Evolutionary conservation across 2,888 invertebrate genomes (phyloP), one percentile per base, ranked within the genome.

Genomic region (Marasmarcha lunaedactyla): DNA sequence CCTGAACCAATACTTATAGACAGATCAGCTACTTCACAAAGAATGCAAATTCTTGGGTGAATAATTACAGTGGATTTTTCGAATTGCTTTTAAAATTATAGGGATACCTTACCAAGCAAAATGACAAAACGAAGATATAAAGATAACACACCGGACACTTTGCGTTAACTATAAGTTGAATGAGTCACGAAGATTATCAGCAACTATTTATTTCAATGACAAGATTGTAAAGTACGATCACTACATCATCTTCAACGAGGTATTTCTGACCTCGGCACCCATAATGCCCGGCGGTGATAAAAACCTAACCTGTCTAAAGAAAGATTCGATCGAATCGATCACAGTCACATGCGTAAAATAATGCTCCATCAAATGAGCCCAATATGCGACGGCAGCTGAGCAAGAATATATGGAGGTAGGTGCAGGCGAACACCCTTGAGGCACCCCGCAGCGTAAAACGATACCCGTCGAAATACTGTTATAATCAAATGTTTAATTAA

Each of bases 331-430:
- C 69, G 57, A 71, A 81, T 81, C 79, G 64, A 83, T 83, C 79
- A 78, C 71, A 71, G 78, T 81, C 79, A 71, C 63, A 72, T 65
- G 60, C 71, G 63, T 67, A 67, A 77, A 74, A 76, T 72, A 71
- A 77, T 71, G 62, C 63, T 64, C 59, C 63, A 63, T 72, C 70
- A 66, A 61, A 56, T 63, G 57, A 47, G 49, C 52, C 47, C 57
- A 58, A 53, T 55, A 49, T 54, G 56, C 59, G 55, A 60, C 55
- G 51, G 54, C 52, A 55, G 53, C 51, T 56, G 55, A 57, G 62
- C 59, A 56, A 64, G 65, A 64, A 59, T 57, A 67, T 63, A 66
- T 68, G 66, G 63, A 62, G 52, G 57, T 52, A n/a, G n/a, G n/a
- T 50, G 59, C 57, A 57, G 62, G 54, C 57, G 59, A 62, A 65